Base-by-base conservation (phyloP, 2,113 vertebrate species). In the Poecilia latipinna region DNA sequence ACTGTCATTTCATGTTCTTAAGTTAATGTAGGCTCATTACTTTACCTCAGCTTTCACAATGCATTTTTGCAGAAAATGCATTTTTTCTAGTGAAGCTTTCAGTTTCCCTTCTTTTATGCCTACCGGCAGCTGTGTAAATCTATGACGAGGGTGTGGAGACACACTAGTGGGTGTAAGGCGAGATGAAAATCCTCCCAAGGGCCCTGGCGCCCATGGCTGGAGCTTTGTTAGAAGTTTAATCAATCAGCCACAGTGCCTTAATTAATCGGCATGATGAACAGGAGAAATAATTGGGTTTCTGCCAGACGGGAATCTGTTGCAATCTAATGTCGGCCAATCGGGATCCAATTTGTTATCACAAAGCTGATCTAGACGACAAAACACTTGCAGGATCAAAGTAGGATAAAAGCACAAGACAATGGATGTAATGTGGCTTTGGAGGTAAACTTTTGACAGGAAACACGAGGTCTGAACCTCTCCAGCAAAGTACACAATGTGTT, bases 251-350 rank as follows among this genome's bases (percentile, higher is more conserved):
- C 86, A 42, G 88, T 15, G 61, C 74, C 83, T 89, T 92, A 92
- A 92, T 93, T 92, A 90, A 91, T 88, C 86, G 77, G 75, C 84
- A 83, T 86, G 83, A 90, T 89, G 83, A 92, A 90, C 87, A 88
- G 88, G 75, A 92, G 90, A 88, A 89, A 90, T 91, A 91, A 93
- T 91, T 92, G 88, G 75, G 82, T 91, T 91, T 88, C 87, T 87
- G 88, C 88, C 89, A 91, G 89, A 92, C 89, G 89, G 84, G 86
- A 83, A 92, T 88, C 81, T 74, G 84, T 79, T 75, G 72, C 82
- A 83, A 89, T 88, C 74, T 75, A 88, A 85, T 65, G 78, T 75
- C 70, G 84, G 70, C 86, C 88, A 90, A 90, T 90, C 89, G 80
- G 72, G 64, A 70, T 69, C 24, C 74, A 60, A 79, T 84, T 73